Base-by-base conservation (phyloP, 2,797 vertebrate genomes). In the Anisognathus igniventris region DNA sequence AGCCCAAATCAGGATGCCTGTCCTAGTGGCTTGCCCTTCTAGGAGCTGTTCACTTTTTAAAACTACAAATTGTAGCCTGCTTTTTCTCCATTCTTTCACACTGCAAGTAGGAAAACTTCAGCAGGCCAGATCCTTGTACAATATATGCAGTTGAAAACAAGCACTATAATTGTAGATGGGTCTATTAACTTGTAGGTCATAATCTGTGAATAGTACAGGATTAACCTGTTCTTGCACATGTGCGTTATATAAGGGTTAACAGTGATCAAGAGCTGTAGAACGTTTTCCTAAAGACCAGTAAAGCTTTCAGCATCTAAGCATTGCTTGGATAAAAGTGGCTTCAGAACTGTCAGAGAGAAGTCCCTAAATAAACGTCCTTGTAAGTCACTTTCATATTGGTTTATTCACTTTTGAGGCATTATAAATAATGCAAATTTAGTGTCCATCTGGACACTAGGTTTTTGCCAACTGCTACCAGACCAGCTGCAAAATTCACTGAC, bases 401-500 rank as follows among this genome's bases (percentile, higher is more conserved):
- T 97, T 96, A 95, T 95, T 98, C 94, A 92, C 90, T 97, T 97
- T 86, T 95, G 92, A 95, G 97, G 70, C 94, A 95, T 95, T 97
- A 95, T 96, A 97, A 97, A 96, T 96, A 97, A 94, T 95, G 95
- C 93, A 95, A 95, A 97, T 97, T 97, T 97, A 95, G 93, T 96
- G 95, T 96, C 97, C 97, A 98, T 98, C 96, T 98, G 97, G 97
- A 96, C 90, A 79, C 83, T 58, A 80, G 53, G 39, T 51, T 97
- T 97, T 96, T 97, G 97, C 97, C 96, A 97, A 94, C 96, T 97
- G 94, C 95, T 96, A 96, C 92, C 66, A 96, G 92, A 96, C 87
- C 97, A 98, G 97, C 96, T 97, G 97, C 97, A 98, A 93, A 97
- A 97, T 95, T 92, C 90, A 87, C 93, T 90, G 91, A 91, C 95